Evolutionary conservation across 1,140 invertebrate genomes (phyloP), one percentile per base, ranked within the genome.

Genomic region (Wasmannia auropunctata): DNA sequence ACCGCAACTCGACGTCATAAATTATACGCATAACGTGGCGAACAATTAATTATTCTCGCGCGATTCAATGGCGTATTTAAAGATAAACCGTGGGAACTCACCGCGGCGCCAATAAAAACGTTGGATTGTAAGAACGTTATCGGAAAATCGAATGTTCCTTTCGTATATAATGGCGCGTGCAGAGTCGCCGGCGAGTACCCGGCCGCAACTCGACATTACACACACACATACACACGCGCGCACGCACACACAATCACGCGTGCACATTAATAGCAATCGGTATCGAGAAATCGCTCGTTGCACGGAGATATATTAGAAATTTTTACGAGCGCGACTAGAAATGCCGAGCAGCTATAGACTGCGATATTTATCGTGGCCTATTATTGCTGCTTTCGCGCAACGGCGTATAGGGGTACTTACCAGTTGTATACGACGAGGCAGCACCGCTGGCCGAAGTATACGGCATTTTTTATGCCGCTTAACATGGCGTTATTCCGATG

Each of bases 81-180:
- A 49, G 58, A 34, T 49, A 67, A 80, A 40, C n/a, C 43, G 31
- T 28, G 51, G 80, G 6, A 62, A 40, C 62, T 85, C 70, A 25
- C 22, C 43, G 19, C 22, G 25, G 34, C 22, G 34, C 54, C 34
- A 34, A 75, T 63, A 77, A 51, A n/a, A 77, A 63, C 72, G 70
- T 85, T 63, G 56, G 34, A 46, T 84, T 77, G 34, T 79, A 63
- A 85, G 70, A 79, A 79, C 34, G 40, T 77, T 79, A 85, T 85
- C 58, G 81, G 70, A 79, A 85, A 85, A 85, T 77, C 81, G 81
- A 79, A 37, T 76, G 40, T n/a, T 77, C 63, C 58, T 85, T 76
- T 56, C 31, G 28, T 19, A 4, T 43, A 56, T 37, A 46, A 51
- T 75, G 60, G 25, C 40, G 34, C 46, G n/a, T 51, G 46, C 25